Evolutionary conservation across 2,113 vertebrate genomes (phyloP).

Genomic region (Oncorhynchus masou): DNA sequence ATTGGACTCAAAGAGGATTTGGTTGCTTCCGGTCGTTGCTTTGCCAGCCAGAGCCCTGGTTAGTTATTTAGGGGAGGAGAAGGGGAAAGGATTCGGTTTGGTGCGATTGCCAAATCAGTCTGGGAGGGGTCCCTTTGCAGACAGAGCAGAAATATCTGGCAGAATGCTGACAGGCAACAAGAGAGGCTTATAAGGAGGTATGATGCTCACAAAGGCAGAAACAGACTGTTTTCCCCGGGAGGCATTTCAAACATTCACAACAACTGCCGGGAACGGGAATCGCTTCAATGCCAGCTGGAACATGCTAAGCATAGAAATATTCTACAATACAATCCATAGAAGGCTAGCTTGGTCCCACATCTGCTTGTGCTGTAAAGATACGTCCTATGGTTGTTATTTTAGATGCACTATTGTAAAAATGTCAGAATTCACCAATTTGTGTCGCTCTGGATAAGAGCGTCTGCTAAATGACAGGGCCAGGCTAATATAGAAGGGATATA

Average conservation of each 20-base stretch:
- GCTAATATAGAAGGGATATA: too few relatives aligned
- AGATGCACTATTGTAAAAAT: too few relatives aligned
- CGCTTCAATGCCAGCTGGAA: neutral
- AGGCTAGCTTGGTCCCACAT: too few relatives aligned
- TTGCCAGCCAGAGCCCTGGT: constrained; percentile 42
- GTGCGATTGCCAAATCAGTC: constrained; percentile 48
- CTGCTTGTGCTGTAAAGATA: too few relatives aligned
- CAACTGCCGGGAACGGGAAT: neutral
- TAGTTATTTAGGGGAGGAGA: constrained; percentile 18
- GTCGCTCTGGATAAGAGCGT: too few relatives aligned
- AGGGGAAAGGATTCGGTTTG: constrained; percentile 57
- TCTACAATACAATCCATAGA: too few relatives aligned
- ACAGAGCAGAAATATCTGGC: constrained; percentile 44
- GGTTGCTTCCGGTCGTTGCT: constrained; percentile 20
- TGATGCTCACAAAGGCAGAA: constrained; percentile 22
- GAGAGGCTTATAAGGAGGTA: constrained; percentile 5
- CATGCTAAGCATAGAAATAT: neutral
- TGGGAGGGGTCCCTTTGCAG: constrained; percentile 39
- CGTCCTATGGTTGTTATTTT: too few relatives aligned
- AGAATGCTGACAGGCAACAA: constrained; percentile 40
- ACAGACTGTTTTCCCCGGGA: constrained; percentile 28
- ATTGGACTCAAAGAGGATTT: constrained; percentile 57
- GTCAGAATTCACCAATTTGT: too few relatives aligned
- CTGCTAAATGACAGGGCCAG: too few relatives aligned
- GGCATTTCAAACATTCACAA: constrained; percentile 31